phyloP scores from a whole-genome alignment of 2,113 vertebrate species.

The Aepyceros melampus region DNA sequence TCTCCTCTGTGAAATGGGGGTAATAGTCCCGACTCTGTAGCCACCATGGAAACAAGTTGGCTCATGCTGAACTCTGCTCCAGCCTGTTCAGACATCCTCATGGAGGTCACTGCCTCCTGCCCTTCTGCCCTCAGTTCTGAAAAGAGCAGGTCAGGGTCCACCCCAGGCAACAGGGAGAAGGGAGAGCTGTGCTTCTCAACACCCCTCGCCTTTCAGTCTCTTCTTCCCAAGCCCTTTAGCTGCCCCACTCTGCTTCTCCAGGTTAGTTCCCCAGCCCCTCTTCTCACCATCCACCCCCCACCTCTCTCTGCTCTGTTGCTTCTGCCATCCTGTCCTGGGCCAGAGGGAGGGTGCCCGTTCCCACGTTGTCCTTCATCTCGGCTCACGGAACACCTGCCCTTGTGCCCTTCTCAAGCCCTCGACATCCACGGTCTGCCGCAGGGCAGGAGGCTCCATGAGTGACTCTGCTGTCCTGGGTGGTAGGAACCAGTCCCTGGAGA shows the following conservation, averaged over 20 bases:
- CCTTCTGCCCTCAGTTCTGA: not conserved
- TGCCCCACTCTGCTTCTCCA: not conserved
- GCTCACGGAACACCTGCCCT: not conserved
- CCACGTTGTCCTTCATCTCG: not conserved
- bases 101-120: no score
- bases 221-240: not conserved
- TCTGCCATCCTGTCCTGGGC: not conserved
- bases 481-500: not conserved
- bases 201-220: fast-evolving
- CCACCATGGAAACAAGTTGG: fast-evolving
- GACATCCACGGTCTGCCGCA: not conserved
- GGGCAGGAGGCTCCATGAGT: not conserved
- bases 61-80: no score
- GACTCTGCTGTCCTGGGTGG: not conserved
- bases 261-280: no score
- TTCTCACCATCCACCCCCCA: fast-evolving
- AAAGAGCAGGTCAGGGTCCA: not conserved
- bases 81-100: fast-evolving
- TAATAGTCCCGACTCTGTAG: not conserved
- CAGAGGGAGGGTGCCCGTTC: fast-evolving
- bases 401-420: not conserved
- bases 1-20: not conserved
- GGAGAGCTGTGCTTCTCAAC: not conserved
- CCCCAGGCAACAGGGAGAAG: not conserved
- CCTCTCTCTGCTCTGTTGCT: not conserved